A percentile compares a stretch with the other conserved stretches of the same genome.
Conservation (phyloP, 2,113 vertebrate genomes). For the Sylvicapra grimmia region DNA sequence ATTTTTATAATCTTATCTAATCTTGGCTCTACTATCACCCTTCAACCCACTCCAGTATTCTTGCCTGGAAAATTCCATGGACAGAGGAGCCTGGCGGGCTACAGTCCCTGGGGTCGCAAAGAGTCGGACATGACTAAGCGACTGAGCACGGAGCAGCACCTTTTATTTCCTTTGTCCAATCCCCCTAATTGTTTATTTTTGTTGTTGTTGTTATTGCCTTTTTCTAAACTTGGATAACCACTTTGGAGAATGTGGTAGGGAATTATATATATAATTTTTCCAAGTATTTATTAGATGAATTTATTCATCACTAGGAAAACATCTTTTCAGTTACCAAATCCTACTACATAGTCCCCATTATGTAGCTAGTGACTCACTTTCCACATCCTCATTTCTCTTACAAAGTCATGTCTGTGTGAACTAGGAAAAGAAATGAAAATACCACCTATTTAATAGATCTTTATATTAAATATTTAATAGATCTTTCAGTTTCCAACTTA, state of each 20-base stretch:
- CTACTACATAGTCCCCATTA: constrained; percentile 47
- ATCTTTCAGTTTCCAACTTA: constrained; percentile 63
- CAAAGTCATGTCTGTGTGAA: constrained; percentile 67
- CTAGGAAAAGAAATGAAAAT: constrained; percentile 69
- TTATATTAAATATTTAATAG: neutral
- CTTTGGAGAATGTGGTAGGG: constrained; percentile 17
- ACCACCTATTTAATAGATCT: constrained; percentile 4
- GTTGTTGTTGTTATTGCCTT: neutral
- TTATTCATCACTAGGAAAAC: constrained; percentile 49
- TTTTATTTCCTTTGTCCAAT: neutral
- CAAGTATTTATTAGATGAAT: constrained; percentile 38
- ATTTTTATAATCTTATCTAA: constrained; percentile 33
- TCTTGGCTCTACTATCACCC: neutral
- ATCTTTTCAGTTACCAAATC: constrained; percentile 24
- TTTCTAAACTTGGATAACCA: constrained; percentile 28
- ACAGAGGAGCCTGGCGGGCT: neutral
- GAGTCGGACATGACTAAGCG: neutral
- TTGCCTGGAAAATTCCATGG: neutral
- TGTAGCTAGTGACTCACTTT: constrained; percentile 65
- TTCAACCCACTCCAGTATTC: neutral
- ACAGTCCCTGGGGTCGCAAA: neutral
- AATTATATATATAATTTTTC: constrained; percentile 27
- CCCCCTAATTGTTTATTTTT: neutral
- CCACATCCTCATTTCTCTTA: constrained; percentile 64
- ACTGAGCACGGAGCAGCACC: neutral